phyloP scores from a whole-genome alignment of 2,888 invertebrate genomes.

The Lagria hirta region DNA sequence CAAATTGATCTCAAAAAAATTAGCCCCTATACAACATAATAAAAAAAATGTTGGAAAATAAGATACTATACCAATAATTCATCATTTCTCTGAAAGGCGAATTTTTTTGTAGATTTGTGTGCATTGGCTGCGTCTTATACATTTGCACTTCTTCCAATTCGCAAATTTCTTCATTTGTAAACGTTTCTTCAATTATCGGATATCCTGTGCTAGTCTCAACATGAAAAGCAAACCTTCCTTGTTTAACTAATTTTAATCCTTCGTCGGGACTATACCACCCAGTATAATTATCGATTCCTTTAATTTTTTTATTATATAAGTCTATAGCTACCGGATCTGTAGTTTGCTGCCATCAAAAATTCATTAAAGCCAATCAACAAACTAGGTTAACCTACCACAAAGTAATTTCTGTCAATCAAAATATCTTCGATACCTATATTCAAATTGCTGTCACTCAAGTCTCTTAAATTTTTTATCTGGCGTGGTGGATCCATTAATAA shows the following conservation, averaged over 20 bases:
- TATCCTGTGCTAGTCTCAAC: conserved; percentile 69
- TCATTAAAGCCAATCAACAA: conserved; percentile 3
- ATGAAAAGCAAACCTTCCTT: conserved; percentile 71
- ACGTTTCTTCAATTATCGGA: conserved; percentile 65
- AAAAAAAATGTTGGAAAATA: no score
- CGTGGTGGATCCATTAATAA: conserved; percentile 63
- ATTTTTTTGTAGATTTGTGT: conserved; percentile 59
- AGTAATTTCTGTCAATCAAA: conserved; percentile 64
- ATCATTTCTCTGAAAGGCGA: conserved; percentile 66
- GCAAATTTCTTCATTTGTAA: conserved; percentile 67
- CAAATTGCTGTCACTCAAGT: conserved; percentile 61
- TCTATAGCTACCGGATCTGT: conserved; percentile 63
- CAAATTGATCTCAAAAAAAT: no score
- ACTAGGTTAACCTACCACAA: conserved; percentile 56
- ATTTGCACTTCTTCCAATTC: conserved; percentile 65
- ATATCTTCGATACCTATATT: conserved; percentile 66
- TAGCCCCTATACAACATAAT: no score
- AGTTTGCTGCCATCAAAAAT: conserved; percentile 58
- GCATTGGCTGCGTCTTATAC: conserved; percentile 62
- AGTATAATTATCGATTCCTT: conserved; percentile 35
- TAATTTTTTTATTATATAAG: conserved; percentile 63
- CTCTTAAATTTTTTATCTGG: conserved; percentile 61
- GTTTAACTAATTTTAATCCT: conserved; percentile 62
- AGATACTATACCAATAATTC: conserved; percentile 60
- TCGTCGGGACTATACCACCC: conserved; percentile 58